Evolutionary conservation across 2,888 invertebrate species (phyloP).

Genomic region (Allophyes oxyacanthae): DNA sequence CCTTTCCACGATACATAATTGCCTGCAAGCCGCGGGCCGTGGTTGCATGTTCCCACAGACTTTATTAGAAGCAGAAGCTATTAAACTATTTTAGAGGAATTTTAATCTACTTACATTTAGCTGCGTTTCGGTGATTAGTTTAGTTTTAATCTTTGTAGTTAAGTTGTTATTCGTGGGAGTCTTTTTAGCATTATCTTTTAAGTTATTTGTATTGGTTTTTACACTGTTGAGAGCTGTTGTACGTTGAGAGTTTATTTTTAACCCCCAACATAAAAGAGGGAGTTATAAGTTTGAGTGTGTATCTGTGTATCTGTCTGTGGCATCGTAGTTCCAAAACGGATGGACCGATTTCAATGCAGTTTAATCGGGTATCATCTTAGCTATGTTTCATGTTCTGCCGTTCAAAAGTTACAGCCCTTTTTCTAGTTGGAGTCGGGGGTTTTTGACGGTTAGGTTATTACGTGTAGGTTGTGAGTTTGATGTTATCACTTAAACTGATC

Average conservation of each 20-base stretch:
- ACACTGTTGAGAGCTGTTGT: neutral
- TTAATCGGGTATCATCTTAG: no score
- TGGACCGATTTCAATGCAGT: no score
- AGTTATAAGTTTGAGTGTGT: no score
- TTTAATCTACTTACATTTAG: constrained; percentile 45
- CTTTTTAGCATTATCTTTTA: neutral
- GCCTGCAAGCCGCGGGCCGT: constrained; percentile 43
- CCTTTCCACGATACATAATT: constrained; percentile 49
- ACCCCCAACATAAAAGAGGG: no score
- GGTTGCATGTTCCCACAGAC: constrained; percentile 47
- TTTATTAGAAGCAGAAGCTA: constrained; percentile 25
- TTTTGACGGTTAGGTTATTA: no score
- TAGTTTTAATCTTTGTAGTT: constrained; percentile 13
- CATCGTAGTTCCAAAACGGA: no score
- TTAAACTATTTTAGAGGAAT: constrained; percentile 54
- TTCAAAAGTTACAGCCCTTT: no score
- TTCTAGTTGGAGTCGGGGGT: no score
- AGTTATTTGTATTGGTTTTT: constrained; percentile 3
- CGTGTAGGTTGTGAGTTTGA: no score
- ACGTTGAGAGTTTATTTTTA: neutral
- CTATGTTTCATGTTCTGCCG: no score
- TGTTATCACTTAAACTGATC: no score
- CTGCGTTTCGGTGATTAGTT: constrained; percentile 15
- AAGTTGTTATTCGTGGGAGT: constrained; percentile 3
- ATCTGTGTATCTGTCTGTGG: no score